These are phyloP conservation scores for Ancistrus triradiatus DNA, from an alignment of 2,113 vertebrate species.

Conservation along the genomic window DNA sequence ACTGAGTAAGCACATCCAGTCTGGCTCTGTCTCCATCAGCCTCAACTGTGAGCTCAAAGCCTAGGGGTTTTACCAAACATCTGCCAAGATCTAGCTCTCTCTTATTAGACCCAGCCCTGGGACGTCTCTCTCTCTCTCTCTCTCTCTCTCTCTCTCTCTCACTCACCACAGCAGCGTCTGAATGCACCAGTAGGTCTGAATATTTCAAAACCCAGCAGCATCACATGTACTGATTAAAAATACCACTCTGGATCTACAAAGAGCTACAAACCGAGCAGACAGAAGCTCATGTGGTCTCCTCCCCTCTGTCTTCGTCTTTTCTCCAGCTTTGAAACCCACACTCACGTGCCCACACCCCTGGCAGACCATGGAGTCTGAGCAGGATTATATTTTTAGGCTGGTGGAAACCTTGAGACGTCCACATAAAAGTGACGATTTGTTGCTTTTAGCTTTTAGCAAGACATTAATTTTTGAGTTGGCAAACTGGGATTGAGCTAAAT, in stretches of 20 bases:
- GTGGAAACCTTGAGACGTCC: constrained; percentile 38
- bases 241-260: no score
- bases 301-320: background rate
- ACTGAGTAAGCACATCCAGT: no score
- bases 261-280: background rate
- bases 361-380: constrained; percentile 14
- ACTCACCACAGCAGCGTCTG: background rate
- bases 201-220: background rate
- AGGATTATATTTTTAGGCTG: constrained; percentile 39
- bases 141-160: background rate
- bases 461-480: background rate
- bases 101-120: no score
- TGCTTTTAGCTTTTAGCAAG: constrained; percentile 1
- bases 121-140: no score
- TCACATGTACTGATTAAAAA: no score
- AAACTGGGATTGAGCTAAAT: background rate
- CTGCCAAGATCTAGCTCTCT: background rate
- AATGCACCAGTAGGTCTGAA: background rate
- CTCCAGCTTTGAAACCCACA: background rate
- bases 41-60: no score
- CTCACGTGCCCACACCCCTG: constrained; percentile 3
- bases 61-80: background rate
- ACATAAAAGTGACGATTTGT: constrained; percentile 16
- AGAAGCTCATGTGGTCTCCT: constrained; percentile 2
- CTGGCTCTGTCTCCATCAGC: no score